Conservation (phyloP, 2,888 invertebrate species). For the Pantelozetes paolii region DNA sequence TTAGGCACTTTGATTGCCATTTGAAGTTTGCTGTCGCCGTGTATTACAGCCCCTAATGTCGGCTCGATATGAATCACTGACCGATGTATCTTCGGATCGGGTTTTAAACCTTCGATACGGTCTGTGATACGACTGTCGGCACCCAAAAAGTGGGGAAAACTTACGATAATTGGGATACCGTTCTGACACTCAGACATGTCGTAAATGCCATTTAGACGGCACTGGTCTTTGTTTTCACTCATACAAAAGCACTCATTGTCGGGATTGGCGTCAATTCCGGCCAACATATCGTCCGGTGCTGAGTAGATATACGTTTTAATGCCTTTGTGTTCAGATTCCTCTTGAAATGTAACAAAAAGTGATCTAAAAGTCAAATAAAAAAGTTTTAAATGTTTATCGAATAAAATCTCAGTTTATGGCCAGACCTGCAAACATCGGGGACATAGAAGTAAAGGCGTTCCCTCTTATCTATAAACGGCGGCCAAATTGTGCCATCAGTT, state of each 20-base stretch:
- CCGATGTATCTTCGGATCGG: conserved; percentile 45
- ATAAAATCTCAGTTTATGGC: background rate
- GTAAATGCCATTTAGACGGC: conserved; percentile 37
- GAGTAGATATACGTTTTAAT: conserved; percentile 60
- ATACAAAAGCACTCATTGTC: conserved; percentile 45
- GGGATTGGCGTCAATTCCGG: conserved; percentile 51
- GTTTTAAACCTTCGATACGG: conserved; percentile 45
- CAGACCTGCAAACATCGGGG: conserved; percentile 41
- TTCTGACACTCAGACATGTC: conserved; percentile 38
- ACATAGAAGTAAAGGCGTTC: conserved; percentile 38
- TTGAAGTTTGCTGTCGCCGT: conserved; percentile 39
- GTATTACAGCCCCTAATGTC: conserved; percentile 39
- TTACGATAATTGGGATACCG: conserved; percentile 46
- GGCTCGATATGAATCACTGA: conserved; percentile 40
- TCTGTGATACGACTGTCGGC: conserved; percentile 43
- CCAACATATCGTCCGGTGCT: conserved; percentile 64
- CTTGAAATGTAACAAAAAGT: conserved; percentile 43
- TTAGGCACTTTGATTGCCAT: conserved; percentile 36
- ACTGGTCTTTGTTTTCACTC: conserved; percentile 40
- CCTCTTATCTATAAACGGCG: conserved; percentile 31
- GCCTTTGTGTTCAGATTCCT: conserved; percentile 50
- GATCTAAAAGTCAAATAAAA: conserved; percentile 41
- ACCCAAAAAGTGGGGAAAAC: conserved; percentile 47
- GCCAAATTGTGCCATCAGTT: conserved; percentile 42
- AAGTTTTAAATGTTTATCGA: no score